These are phyloP conservation scores for Triplophysa dalaica DNA, from an alignment of 2,113 vertebrate genomes.

Conservation along the genomic window DNA sequence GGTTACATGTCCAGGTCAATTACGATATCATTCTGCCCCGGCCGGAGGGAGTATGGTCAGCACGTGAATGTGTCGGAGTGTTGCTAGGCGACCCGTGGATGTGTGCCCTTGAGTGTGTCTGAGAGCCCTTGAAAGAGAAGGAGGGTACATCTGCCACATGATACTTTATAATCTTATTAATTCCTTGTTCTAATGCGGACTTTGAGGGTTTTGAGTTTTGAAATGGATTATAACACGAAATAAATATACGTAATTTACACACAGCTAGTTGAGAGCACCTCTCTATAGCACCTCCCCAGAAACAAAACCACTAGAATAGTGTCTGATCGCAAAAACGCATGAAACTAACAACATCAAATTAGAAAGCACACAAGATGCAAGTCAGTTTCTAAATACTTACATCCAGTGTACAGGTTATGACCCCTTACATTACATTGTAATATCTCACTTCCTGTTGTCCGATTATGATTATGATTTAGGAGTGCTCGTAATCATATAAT, in stretches of 20 bases:
- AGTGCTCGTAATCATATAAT: too few relatives aligned
- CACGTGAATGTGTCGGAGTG: slow-evolving; percentile 33
- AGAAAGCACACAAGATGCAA: too few relatives aligned
- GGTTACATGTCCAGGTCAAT: slow-evolving; percentile 7
- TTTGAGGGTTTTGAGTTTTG: background rate
- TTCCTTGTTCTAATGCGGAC: slow-evolving; percentile 9
- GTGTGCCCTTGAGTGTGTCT: slow-evolving; percentile 45
- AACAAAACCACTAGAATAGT: background rate
- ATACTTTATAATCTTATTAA: slow-evolving; percentile 19
- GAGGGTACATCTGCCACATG: background rate
- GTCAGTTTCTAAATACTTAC: background rate
- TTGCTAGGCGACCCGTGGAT: slow-evolving; percentile 48
- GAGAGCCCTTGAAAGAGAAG: slow-evolving; percentile 41
- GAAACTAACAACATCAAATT: too few relatives aligned
- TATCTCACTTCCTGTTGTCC: too few relatives aligned
- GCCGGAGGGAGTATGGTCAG: background rate
- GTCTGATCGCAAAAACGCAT: background rate
- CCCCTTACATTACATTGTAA: too few relatives aligned
- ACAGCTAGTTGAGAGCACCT: background rate
- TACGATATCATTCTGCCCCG: background rate
- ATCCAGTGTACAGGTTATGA: too few relatives aligned
- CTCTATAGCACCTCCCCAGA: background rate
- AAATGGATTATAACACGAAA: background rate
- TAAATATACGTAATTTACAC: too few relatives aligned
- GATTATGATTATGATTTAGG: too few relatives aligned